Percentiles rank a stretch among this genome's conserved stretches.
phyloP scores from a whole-genome alignment of 2,888 invertebrate genomes.

The Chesias legatella region DNA sequence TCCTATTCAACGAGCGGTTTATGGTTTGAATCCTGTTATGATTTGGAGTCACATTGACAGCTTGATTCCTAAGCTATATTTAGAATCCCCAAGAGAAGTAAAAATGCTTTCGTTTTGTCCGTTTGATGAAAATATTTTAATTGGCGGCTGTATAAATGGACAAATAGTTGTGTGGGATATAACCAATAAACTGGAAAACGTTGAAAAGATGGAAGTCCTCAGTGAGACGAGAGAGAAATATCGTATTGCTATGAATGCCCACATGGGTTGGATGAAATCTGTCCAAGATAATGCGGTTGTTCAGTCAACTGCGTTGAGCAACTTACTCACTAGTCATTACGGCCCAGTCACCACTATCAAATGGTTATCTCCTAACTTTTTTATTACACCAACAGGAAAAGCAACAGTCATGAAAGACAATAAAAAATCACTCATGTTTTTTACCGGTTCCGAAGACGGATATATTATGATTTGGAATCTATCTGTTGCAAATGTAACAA shows the following conservation, averaged over 20 bases:
- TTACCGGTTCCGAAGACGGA: constrained; percentile 84
- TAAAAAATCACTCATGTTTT: constrained; percentile 80
- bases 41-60: constrained; percentile 88
- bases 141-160: constrained; percentile 87
- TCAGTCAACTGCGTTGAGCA: constrained; percentile 81
- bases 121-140: constrained; percentile 83
- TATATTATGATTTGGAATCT: constrained; percentile 86
- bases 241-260: constrained; percentile 79
- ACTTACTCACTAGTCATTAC: constrained; percentile 82
- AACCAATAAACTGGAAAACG: constrained; percentile 80
- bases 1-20: constrained; percentile 77
- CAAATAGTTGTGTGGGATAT: constrained; percentile 87
- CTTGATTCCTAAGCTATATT: constrained; percentile 84
- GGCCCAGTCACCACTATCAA: constrained; percentile 82
- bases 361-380: constrained; percentile 84
- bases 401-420: constrained; percentile 42
- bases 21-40: constrained; percentile 83
- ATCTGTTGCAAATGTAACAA: constrained; percentile 64
- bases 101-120: constrained; percentile 84
- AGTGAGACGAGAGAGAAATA: constrained; percentile 83
- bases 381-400: constrained; percentile 82
- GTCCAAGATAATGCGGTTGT: constrained; percentile 80
- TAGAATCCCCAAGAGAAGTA: constrained; percentile 84
- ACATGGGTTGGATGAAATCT: constrained; percentile 86
- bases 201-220: constrained; percentile 82